Evolutionary conservation across 2,888 invertebrate species (phyloP), one percentile per base, ranked within the genome.

Genomic region (Drosophila siamana): DNA sequence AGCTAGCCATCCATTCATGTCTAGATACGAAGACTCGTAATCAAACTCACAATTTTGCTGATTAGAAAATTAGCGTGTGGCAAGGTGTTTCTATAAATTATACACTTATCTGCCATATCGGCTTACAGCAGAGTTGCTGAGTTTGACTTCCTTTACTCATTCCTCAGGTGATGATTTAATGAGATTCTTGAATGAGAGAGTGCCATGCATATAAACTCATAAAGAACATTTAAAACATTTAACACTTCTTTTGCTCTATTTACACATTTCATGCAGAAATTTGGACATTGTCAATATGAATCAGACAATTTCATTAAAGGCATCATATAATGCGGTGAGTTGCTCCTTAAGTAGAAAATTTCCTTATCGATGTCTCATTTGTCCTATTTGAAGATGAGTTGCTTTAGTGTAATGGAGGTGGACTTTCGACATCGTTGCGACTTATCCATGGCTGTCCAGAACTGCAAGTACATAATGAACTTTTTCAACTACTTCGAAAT

Each of bases 401-500:
- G 76, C 1, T 47, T 38, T 8, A 28, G 36, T 9, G 8, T 78
- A n/a, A 52, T 74, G 70, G 2, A 50, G 2, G 47, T 81, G 2
- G 13, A 48, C 0, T 77, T 40, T 3, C 0, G 7, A 11, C 4
- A 50, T 7, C 77, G 82, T 5, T 77, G 77, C 6, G 2, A 3
- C 1, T 15, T 81, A 15, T 16, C 69, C 1, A 5, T 0, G 8
- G 2, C 7, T 0, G 4, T 64, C 1, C 2, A 1, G 0, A 5
- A 81, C 4, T 81, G 79, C 36, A 4, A 13, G 0, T 0, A 5
- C 0, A 38, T 52, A 0, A 56, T 57, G 11, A 59, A 69, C 8
- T 46, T 55, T 0, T 15, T 81, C 15, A 54, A 77, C 19, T 77
- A 78, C 19, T 69, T 59, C 4, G 2, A 19, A 4, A n/a, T 77